Evolutionary conservation across 2,888 invertebrate species (phyloP).

Genomic region (Agrotis exclamationis): DNA sequence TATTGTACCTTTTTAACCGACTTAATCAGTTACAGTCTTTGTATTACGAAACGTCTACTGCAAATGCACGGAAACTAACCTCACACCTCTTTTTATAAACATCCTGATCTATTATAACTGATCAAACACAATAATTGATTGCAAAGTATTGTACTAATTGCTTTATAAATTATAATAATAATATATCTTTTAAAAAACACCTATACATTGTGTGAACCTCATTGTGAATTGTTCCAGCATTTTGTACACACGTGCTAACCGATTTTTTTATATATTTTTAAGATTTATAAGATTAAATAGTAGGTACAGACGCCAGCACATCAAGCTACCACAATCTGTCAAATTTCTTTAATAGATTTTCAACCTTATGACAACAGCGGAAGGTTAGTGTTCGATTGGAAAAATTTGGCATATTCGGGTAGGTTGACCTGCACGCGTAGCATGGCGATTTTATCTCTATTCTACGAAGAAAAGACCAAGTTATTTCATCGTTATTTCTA

Average conservation of each 20-base stretch:
- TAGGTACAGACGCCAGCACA: no score
- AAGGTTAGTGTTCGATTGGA: no score
- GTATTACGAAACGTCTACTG: background rate
- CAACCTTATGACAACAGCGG: no score
- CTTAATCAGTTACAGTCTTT: background rate
- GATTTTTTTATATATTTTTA: no score
- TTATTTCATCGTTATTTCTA: no score
- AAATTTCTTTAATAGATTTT: no score
- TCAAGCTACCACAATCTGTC: no score
- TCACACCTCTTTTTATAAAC: slow-evolving; percentile 12
- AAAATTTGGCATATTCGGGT: no score
- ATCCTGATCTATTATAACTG: background rate
- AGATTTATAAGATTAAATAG: no score
- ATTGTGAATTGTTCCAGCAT: background rate
- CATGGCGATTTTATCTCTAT: no score
- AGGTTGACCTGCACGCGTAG: no score
- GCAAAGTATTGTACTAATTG: background rate
- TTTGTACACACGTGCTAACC: background rate
- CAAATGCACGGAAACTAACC: background rate
- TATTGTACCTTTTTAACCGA: slow-evolving; percentile 1
- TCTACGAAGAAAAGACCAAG: no score
- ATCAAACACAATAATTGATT: background rate
- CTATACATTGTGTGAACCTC: background rate
- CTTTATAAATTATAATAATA: background rate
- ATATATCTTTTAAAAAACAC: background rate